Evolutionary conservation across 2,113 vertebrate species (phyloP), one percentile per base, ranked within the genome.

Genomic region (Syngnathus typhle): DNA sequence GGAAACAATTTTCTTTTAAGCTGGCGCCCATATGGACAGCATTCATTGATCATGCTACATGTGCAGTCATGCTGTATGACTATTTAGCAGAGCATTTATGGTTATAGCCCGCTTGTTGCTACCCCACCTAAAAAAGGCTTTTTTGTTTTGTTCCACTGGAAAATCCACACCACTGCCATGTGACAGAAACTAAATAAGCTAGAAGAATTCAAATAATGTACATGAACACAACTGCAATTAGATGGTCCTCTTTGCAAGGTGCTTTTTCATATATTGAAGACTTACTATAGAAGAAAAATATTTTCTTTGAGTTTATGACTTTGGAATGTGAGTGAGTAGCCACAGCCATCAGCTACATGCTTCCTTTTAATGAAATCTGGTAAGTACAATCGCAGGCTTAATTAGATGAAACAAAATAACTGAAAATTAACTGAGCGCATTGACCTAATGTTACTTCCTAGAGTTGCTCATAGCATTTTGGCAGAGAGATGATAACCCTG

Each of bases 1-100:
- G 88, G 86, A 88, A 79, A 85, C 88, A 89, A 90, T 90, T 91
- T 90, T 89, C 85, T 73, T 74, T 83, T 85, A 79, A n/a, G 63
- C 72, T 88, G 82, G 80, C 59, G 69, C 52, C 78, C 69, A 58
- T 73, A 85, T 82, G 75, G 80, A 85, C 71, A 68, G 80, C 65
- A 84, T 79, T 74, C 78, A 82, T 86, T 78, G 82, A 77, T n/a
- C 71, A 82, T 49, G 61, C 76, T 41, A 64, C 80, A 70, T 11
- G 77, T 64, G 64, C 70, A 82, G 75, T 82, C 82, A 51, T 68
- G 66, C 71, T 41, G 49, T 81, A 82, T 80, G 81, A 83, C 69
- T 66, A 21, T 77, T 86, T 86, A 86, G 86, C 82, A 70, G 79
- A 69, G 76, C 81, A 60, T 83, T 84, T 74, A 77, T 75, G 77